These are phyloP conservation scores for Callorhinus ursinus DNA, from an alignment of 2,113 vertebrate genomes.

Conservation along the genomic window DNA sequence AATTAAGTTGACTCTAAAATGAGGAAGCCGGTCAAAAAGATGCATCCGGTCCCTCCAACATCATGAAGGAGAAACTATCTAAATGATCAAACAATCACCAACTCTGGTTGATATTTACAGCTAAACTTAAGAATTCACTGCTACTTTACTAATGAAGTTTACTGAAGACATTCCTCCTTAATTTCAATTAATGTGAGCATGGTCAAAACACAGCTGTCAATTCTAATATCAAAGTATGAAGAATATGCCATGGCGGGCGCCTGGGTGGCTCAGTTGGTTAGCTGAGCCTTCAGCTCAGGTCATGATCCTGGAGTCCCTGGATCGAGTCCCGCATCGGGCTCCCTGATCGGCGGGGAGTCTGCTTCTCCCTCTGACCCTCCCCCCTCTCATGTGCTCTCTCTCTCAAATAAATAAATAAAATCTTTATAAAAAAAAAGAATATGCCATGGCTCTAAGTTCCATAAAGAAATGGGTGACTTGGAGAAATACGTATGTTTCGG, in stretches of 20 bases:
- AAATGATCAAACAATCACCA: neutral
- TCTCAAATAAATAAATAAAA: no score
- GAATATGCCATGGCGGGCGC: neutral
- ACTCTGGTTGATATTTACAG: neutral
- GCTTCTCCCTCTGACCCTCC: no score
- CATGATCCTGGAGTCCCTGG: no score
- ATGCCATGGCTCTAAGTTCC: neutral
- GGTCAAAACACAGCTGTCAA: neutral
- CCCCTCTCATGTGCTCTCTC: no score
- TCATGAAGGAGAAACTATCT: neutral
- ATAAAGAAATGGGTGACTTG: neutral
- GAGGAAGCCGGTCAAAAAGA: neutral
- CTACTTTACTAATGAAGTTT: neutral
- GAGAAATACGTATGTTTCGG: neutral
- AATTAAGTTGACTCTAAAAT: neutral
- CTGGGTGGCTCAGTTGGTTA: no score
- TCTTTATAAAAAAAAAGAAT: neutral
- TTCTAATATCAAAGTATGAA: neutral
- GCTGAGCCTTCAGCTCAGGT: no score
- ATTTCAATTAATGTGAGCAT: slow-evolving; percentile 12
- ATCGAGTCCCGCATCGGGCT: no score
- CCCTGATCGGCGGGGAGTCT: no score
- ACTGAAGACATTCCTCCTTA: slow-evolving; percentile 27
- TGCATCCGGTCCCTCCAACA: neutral
- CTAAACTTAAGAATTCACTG: neutral